Evolutionary conservation across 2,888 invertebrate species (phyloP).

Genomic region (Notocelia uddmanniana): DNA sequence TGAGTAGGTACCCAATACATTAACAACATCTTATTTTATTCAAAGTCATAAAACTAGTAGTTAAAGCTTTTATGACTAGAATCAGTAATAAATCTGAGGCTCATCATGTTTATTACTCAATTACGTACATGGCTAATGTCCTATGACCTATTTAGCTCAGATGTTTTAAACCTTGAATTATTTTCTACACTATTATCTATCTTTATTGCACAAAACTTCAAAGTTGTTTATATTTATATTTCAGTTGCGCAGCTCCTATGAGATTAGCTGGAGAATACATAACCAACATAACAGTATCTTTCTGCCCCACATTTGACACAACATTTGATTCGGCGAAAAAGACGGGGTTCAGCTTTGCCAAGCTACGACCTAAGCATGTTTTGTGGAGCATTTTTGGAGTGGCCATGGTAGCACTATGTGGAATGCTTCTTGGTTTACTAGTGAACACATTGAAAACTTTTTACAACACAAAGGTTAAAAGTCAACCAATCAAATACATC

Average conservation of each 20-base stretch:
- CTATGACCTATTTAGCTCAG: conserved; percentile 14
- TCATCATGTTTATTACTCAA: conserved; percentile 22
- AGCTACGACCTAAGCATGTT: conserved; percentile 75
- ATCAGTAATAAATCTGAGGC: conserved; percentile 21
- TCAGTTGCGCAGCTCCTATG: conserved; percentile 81
- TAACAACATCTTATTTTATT: conserved; percentile 15
- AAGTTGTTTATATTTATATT: conserved; percentile 50
- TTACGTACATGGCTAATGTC: conserved; percentile 17
- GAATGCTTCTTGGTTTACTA: conserved; percentile 74
- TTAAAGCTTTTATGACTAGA: conserved; percentile 27
- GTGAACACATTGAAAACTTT: conserved; percentile 70
- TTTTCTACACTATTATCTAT: background rate
- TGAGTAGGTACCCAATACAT: background rate
- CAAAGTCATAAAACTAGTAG: conserved; percentile 23
- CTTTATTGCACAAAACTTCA: conserved; percentile 13
- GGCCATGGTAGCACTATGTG: conserved; percentile 68
- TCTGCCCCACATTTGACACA: conserved; percentile 74
- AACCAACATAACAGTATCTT: conserved; percentile 73
- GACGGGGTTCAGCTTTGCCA: conserved; percentile 62
- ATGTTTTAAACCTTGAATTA: conserved; percentile 15
- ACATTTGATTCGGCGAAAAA: conserved; percentile 61
- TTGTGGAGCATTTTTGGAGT: conserved; percentile 80
- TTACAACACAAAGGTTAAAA: conserved; percentile 69
- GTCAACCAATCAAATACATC: conserved; percentile 73
- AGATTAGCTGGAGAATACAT: conserved; percentile 72